Evolutionary conservation across 2,113 vertebrate genomes (phyloP).

Genomic region (Burhinus oedicnemus): DNA sequence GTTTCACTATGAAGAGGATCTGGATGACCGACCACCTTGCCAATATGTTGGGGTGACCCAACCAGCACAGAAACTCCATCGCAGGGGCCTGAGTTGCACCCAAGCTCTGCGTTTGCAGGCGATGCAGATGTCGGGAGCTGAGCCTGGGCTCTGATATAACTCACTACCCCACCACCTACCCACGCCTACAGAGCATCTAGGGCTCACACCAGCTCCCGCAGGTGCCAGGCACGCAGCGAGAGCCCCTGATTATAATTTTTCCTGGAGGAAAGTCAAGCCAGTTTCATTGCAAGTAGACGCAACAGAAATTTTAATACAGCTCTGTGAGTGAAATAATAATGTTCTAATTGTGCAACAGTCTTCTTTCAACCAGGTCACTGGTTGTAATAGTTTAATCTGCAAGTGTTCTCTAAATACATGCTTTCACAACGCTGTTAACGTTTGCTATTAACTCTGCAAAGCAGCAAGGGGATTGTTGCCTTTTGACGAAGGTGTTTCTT

Average conservation of each 20-base stretch:
- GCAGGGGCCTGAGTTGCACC: neutral
- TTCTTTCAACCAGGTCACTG: neutral
- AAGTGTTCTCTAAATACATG: neutral
- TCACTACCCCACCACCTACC: too few species aligned
- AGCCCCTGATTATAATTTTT: neutral
- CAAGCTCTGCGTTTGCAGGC: neutral
- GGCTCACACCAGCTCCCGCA: too few species aligned
- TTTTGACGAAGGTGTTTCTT: conserved; percentile 25
- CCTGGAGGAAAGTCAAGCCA: neutral
- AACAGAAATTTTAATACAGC: neutral
- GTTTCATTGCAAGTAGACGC: neutral
- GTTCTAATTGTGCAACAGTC: neutral
- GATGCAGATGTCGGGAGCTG: neutral
- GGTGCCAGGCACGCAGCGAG: neutral
- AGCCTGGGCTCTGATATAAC: neutral
- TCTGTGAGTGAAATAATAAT: neutral
- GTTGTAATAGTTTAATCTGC: neutral
- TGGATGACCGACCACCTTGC: neutral
- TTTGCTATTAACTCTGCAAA: conserved; percentile 14
- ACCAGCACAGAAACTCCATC: neutral
- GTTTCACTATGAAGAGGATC: neutral
- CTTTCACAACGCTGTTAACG: neutral
- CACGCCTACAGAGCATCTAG: too few species aligned
- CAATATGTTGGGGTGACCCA: neutral
- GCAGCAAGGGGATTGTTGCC: conserved; percentile 28